These are phyloP conservation scores for Sarcophaga peregrina DNA, from an alignment of 1,140 invertebrate genomes.

Conservation along the genomic window DNA sequence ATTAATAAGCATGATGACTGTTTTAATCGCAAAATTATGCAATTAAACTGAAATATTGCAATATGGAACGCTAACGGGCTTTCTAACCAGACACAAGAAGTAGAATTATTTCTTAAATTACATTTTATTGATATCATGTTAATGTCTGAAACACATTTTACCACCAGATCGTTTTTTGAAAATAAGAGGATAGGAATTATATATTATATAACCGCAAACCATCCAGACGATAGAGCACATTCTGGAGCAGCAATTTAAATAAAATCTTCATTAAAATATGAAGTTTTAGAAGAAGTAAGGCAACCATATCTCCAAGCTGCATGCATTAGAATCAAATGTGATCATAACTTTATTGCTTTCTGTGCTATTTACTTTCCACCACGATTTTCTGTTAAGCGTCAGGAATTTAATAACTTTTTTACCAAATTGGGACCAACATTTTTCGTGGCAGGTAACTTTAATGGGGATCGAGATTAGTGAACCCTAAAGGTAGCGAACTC, in stretches of 20 bases:
- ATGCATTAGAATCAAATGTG: conserved; percentile 43
- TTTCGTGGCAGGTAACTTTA: conserved; percentile 65
- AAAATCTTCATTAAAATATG: conserved; percentile 43
- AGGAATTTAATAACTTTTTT: conserved; percentile 58
- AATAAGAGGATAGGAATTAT: conserved; percentile 37
- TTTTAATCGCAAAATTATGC: conserved; percentile 21
- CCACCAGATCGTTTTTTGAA: conserved; percentile 43
- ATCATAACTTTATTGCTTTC: conserved; percentile 23
- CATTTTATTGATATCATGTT: conserved; percentile 43
- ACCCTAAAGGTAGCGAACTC: conserved; percentile 33
- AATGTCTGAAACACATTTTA: conserved; percentile 44
- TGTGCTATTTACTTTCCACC: conserved; percentile 32
- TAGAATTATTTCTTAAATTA: conserved; percentile 35
- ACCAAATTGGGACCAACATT: conserved; percentile 57
- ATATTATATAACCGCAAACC: conserved; percentile 41
- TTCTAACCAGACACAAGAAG: conserved; percentile 35
- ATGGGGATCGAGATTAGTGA: conserved; percentile 46
- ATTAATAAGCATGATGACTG: too few relatives aligned
- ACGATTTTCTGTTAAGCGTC: conserved; percentile 29
- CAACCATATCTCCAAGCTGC: conserved; percentile 44
- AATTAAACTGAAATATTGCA: neutral
- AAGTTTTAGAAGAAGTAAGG: conserved; percentile 39
- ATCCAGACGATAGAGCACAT: conserved; percentile 45
- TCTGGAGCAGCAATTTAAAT: conserved; percentile 45
- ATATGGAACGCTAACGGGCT: conserved; percentile 23